Conservation (phyloP, 2,113 vertebrate genomes). For the Noctilio leporinus region DNA sequence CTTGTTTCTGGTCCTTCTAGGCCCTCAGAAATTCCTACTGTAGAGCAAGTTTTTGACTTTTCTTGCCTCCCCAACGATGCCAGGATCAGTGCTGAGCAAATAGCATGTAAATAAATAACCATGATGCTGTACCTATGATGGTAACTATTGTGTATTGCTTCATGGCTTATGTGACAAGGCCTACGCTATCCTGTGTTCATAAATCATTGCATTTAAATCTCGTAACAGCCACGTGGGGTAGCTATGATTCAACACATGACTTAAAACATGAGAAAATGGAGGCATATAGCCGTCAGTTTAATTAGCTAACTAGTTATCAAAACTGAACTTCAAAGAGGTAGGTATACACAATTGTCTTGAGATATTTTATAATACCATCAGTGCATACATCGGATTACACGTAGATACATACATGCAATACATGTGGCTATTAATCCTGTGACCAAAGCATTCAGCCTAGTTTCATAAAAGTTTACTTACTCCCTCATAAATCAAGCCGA, state of each 20-base stretch:
- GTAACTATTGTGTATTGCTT: background rate
- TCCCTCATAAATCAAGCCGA: background rate
- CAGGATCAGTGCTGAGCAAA: background rate
- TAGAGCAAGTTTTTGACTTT: background rate
- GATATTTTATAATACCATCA: background rate
- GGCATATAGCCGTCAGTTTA: background rate
- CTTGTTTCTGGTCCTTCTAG: background rate
- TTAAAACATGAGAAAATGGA: background rate
- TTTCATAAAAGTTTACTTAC: background rate
- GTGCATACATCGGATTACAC: background rate
- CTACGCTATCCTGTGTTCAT: background rate
- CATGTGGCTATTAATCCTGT: background rate
- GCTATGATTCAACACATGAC: background rate
- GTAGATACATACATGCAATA: no score
- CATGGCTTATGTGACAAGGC: background rate
- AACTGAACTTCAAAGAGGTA: conserved; percentile 12
- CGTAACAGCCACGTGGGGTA: background rate
- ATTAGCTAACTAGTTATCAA: background rate
- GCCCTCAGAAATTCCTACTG: background rate
- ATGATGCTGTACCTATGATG: background rate
- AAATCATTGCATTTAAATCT: background rate
- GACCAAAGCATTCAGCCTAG: background rate
- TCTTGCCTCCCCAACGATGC: background rate
- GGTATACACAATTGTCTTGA: background rate
- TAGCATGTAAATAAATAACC: background rate